These are phyloP conservation scores for Limnephilus rhombicus DNA, from an alignment of 2,888 invertebrate species.

Conservation along the genomic window DNA sequence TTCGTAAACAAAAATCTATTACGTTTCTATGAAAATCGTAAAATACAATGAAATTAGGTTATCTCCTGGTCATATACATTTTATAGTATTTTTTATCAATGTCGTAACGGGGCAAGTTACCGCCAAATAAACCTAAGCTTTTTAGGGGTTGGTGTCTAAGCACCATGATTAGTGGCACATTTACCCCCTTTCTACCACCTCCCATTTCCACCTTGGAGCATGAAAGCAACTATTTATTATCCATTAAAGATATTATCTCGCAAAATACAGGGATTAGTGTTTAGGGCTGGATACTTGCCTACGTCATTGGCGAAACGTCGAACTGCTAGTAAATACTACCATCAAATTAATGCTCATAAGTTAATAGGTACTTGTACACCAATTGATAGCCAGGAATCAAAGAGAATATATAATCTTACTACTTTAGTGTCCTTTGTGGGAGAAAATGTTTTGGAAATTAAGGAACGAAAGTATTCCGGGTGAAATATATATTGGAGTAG, in stretches of 20 bases:
- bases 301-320: neutral
- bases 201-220: conserved; percentile 22
- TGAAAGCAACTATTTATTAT: conserved; percentile 50
- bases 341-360: neutral
- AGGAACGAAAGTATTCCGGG: neutral
- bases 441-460: neutral
- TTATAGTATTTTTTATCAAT: conserved; percentile 3
- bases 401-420: neutral
- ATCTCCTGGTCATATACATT: conserved; percentile 17
- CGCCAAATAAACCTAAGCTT: conserved; percentile 6
- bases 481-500: neutral
- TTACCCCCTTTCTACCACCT: conserved; percentile 49
- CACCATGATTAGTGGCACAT: conserved; percentile 63
- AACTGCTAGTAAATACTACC: neutral
- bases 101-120: neutral
- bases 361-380: neutral
- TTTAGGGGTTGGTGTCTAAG: conserved; percentile 52
- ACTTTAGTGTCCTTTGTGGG: neutral
- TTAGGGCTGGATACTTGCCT: neutral
- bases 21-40: neutral
- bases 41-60: neutral
- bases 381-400: neutral
- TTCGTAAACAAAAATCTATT: neutral
- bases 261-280: conserved; percentile 61
- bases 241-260: conserved; percentile 60